These are phyloP conservation scores for Fulica atra DNA, from an alignment of 2,113 vertebrate species.

Conservation along the genomic window DNA sequence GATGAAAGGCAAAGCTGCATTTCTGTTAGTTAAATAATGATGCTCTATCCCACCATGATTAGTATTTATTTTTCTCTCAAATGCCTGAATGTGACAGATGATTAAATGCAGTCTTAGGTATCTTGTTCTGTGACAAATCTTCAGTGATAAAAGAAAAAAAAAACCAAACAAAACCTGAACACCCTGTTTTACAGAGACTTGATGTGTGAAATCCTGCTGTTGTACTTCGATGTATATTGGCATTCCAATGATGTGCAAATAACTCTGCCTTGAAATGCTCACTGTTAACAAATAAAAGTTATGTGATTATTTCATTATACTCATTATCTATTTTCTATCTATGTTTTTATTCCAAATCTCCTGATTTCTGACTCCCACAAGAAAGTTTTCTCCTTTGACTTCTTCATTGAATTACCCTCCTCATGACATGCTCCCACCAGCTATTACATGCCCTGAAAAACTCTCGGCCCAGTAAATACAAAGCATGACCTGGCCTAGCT, in stretches of 20 bases:
- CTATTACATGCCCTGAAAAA: not conserved
- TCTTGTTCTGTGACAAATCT: not conserved
- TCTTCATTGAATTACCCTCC: not conserved
- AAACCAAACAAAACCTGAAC: not conserved
- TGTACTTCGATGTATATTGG: not conserved
- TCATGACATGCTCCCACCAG: rapidly evolving
- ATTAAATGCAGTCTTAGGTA: not conserved
- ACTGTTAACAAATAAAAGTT: not conserved
- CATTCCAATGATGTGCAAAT: not conserved
- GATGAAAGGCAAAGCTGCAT: not conserved
- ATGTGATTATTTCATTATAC: not conserved
- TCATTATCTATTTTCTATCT: not conserved
- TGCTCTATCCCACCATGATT: not conserved
- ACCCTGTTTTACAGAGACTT: not conserved
- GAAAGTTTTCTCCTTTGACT: not conserved
- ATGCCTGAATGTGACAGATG: not conserved
- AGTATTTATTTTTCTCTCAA: not conserved
- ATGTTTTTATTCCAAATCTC: not conserved
- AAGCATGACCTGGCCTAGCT: not conserved
- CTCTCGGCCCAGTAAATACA: not conserved
- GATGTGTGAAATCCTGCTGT: not conserved
- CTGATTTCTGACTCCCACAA: not conserved
- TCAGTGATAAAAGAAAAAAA: not conserved
- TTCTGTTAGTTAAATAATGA: not conserved
- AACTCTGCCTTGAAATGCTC: not conserved